Conservation (phyloP, 2,113 vertebrate genomes). For the Aptenodytes forsteri region DNA sequence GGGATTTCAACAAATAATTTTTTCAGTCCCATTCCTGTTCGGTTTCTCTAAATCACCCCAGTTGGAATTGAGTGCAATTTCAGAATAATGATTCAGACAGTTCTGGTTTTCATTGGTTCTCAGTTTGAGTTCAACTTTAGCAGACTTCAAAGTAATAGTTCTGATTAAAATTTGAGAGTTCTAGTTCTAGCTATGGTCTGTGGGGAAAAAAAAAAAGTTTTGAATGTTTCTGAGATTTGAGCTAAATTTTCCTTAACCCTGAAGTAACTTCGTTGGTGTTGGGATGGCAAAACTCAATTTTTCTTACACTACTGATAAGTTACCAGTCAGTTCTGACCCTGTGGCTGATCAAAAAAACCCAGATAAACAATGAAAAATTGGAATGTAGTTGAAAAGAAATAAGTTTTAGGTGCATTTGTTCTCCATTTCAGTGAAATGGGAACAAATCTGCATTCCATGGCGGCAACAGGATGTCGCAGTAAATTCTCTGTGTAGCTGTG, state of each 20-base stretch:
- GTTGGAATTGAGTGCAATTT: not conserved
- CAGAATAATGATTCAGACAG: not conserved
- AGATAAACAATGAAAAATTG: not conserved
- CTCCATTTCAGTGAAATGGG: not conserved
- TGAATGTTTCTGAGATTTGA: not conserved
- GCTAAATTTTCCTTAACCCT: not conserved
- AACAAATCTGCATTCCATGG: rapidly evolving
- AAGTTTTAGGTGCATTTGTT: not conserved
- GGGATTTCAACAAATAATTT: not conserved
- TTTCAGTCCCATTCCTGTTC: not conserved
- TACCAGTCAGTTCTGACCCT: not conserved
- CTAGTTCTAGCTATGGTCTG: not conserved
- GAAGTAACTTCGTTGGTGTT: not conserved
- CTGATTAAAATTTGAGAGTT: not conserved
- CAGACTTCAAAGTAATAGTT: not conserved
- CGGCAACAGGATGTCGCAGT: rapidly evolving
- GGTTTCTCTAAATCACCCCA: not conserved
- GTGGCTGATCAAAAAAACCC: not conserved
- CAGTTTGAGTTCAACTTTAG: not conserved
- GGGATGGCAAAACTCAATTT: not conserved
- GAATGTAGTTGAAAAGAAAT: not conserved
- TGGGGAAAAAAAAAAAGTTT: rapidly evolving
- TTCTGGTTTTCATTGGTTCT: not conserved
- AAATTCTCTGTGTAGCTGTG: rapidly evolving
- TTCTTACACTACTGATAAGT: rapidly evolving